Conservation (phyloP, 1,140 invertebrate species). For the Magallana gigas region DNA sequence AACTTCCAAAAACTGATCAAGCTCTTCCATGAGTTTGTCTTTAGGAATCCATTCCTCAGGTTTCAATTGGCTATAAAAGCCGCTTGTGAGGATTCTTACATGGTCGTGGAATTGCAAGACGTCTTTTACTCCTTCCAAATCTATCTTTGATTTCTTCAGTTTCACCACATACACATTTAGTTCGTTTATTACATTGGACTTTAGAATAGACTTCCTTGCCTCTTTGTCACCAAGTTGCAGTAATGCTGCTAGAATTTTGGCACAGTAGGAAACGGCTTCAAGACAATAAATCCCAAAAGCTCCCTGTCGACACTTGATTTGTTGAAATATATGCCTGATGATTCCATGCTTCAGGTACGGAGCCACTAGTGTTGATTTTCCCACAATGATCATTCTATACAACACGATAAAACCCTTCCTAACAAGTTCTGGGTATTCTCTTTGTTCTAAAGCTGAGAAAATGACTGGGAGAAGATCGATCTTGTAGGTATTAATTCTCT, state of each 20-base stretch:
- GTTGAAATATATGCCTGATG: slow-evolving; percentile 53
- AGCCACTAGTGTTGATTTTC: slow-evolving; percentile 46
- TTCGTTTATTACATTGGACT: slow-evolving; percentile 49
- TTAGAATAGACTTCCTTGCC: slow-evolving; percentile 43
- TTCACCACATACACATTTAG: slow-evolving; percentile 50
- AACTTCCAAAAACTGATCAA: slow-evolving; percentile 44
- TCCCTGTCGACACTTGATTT: slow-evolving; percentile 48
- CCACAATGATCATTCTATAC: slow-evolving; percentile 54
- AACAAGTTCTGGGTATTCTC: slow-evolving; percentile 45
- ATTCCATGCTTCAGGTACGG: slow-evolving; percentile 53
- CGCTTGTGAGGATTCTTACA: background rate
- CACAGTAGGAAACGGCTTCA: slow-evolving; percentile 45
- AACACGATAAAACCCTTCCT: slow-evolving; percentile 45
- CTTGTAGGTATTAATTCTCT: slow-evolving; percentile 50
- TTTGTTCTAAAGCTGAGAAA: slow-evolving; percentile 54
- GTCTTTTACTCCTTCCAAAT: background rate
- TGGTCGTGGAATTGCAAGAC: background rate
- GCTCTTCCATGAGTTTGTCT: slow-evolving; percentile 51
- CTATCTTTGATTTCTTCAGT: slow-evolving; percentile 1
- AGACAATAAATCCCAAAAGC: slow-evolving; percentile 40
- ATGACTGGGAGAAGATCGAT: slow-evolving; percentile 50
- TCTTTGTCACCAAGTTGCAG: slow-evolving; percentile 45
- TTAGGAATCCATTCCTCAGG: slow-evolving; percentile 57
- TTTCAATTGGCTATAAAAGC: background rate
- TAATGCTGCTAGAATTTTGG: slow-evolving; percentile 52